A percentile compares a stretch with the other conserved stretches of the same genome.
Conservation (phyloP, 2,113 vertebrate species). For the Myiagra hebetior region DNA sequence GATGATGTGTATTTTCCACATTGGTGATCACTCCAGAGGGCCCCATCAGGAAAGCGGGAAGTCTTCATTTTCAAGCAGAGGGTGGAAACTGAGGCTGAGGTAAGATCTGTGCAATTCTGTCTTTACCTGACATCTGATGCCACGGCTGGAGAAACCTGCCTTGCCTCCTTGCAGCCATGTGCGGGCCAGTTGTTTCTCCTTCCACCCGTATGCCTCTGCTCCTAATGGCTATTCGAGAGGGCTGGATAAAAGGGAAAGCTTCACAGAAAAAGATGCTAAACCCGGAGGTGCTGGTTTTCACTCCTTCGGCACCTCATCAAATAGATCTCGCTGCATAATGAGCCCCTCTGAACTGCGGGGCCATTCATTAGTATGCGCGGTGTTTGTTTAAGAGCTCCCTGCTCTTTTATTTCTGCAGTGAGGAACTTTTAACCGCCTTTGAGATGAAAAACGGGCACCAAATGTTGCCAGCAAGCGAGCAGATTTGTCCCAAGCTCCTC, state of each 20-base stretch:
- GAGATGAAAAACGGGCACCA: conserved; percentile 26
- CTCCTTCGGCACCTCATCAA: conserved; percentile 14
- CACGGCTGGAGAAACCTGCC: not conserved
- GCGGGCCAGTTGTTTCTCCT: not conserved
- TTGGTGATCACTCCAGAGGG: not conserved
- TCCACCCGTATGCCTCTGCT: not conserved
- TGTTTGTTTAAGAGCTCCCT: conserved; percentile 44
- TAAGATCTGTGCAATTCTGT: not conserved
- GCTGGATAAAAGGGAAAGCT: conserved; percentile 4
- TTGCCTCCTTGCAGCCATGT: not conserved
- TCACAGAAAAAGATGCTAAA: not conserved
- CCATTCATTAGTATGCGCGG: not conserved
- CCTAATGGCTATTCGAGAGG: not conserved
- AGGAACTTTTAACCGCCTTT: conserved; percentile 22
- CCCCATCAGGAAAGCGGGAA: not conserved
- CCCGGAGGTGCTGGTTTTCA: conserved; percentile 17
- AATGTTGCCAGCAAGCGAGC: not conserved
- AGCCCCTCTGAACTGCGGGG: not conserved
- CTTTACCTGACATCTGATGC: not conserved
- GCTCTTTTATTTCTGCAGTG: conserved; percentile 19
- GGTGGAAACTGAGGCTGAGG: not conserved
- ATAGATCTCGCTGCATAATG: conserved; percentile 28
- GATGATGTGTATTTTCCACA: not conserved
- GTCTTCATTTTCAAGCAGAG: not conserved
- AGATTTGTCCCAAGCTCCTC: not conserved